Percentiles rank a stretch among this genome's conserved stretches.
phyloP scores from a whole-genome alignment of 2,888 invertebrate genomes.

The Lathronympha strigana region DNA sequence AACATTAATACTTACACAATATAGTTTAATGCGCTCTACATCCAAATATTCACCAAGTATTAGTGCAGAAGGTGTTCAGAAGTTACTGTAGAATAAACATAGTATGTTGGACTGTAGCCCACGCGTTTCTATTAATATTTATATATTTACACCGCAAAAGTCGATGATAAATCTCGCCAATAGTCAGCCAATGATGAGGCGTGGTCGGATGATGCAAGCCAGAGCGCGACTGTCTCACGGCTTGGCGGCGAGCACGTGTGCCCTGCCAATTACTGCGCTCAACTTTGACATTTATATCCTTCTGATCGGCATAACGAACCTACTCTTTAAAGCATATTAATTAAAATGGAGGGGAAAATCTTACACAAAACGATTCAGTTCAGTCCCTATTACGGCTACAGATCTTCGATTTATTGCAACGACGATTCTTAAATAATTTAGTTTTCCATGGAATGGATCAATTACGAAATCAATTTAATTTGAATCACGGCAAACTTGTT shows the following conservation, averaged over 20 bases:
- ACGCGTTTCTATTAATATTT: slow-evolving; percentile 15
- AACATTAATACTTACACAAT: neutral
- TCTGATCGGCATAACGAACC: slow-evolving; percentile 8
- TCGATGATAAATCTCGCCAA: slow-evolving; percentile 4
- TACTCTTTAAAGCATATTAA: neutral
- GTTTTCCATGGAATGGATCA: no score
- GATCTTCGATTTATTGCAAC: neutral
- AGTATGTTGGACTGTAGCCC: slow-evolving; percentile 9
- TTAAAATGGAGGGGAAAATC: neutral
- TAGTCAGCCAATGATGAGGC: slow-evolving; percentile 30
- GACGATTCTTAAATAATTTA: no score
- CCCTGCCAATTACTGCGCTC: slow-evolving; percentile 26
- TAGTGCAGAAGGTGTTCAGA: neutral
- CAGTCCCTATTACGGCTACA: neutral
- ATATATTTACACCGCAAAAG: slow-evolving; percentile 19
- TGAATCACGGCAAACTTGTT: no score
- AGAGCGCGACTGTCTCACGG: slow-evolving; percentile 40
- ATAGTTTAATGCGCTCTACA: slow-evolving; percentile 4
- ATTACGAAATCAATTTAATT: no score
- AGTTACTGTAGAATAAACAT: neutral
- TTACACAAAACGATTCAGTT: neutral
- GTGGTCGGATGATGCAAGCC: slow-evolving; percentile 44
- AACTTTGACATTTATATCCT: slow-evolving; percentile 43
- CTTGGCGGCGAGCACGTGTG: slow-evolving; percentile 38
- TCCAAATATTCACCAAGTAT: neutral